Base-by-base conservation (phyloP, 2,113 vertebrate genomes). In the Pseudorectes ferrugineus region DNA sequence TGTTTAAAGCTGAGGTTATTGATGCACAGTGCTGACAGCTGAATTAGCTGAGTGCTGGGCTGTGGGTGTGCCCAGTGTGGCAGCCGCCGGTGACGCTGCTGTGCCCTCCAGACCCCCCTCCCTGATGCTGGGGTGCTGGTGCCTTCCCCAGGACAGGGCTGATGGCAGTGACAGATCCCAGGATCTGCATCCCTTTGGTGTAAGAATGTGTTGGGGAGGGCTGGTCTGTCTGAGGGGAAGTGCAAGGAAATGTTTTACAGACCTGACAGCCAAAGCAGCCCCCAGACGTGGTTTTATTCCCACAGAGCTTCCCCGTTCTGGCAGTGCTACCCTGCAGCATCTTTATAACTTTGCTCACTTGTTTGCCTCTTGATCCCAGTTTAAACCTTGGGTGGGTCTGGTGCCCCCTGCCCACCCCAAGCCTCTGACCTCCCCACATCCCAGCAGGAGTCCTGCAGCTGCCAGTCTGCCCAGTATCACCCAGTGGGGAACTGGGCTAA, bases 101-200 rank as follows among this genome's bases (percentile, higher is more conserved):
- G 33, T 65, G 49, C 61, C 33, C 38, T 33, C 35, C 7, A 3
- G 54, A 1, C 4, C 45, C 5, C 35, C 42, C 33, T n/a, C 68
- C 35, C 54, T 15, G 7, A 0, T 3, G 12, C 8, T 2, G 40
- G 38, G n/a, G 3, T 13, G 48, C 21, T 17, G 5, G 2, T 4
- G 75, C 58, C 58, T 18, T 14, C 33, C 55, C 48, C 38, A 7
- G 63, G 42, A 16, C 28, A 8, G 33, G 10, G 52, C 24, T 17
- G 40, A 4, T 4, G 57, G 40, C n/a, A 8, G 12, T 4, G 81
- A 6, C 67, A 67, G 12, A 38, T 3, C 48, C 2, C 5, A 14
- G 36, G 59, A 4, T 7, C 22, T 35, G 24, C 40, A 1, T 1
- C 40, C 21, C 40, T 36, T 11, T 23, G 57, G 11, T 16, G 38